Evolutionary conservation across 2,888 invertebrate genomes (phyloP).

Genomic region (Agrochola litura): DNA sequence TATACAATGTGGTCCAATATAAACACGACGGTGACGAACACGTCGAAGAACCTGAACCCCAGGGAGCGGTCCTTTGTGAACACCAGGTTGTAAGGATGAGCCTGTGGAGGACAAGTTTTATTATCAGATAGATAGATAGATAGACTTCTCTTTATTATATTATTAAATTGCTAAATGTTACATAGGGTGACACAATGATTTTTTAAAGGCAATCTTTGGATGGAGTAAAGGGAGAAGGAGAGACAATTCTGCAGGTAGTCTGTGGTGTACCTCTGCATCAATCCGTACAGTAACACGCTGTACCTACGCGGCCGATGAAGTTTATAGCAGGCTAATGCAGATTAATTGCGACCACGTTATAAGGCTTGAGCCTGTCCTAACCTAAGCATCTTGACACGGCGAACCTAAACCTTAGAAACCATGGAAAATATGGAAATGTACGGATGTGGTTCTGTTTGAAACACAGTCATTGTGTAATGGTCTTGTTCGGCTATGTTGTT

Average conservation of each 20-base stretch:
- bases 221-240: not conserved
- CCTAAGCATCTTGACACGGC: too few relatives aligned
- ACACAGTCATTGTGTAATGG: not conserved
- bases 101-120: constrained; percentile 63
- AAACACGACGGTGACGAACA: constrained; percentile 75
- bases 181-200: not conserved
- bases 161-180: too few relatives aligned
- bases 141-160: too few relatives aligned
- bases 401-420: too few relatives aligned
- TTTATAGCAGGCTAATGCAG: too few relatives aligned
- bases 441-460: too few relatives aligned
- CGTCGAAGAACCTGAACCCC: constrained; percentile 80
- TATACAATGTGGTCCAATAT: constrained; percentile 79
- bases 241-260: not conserved
- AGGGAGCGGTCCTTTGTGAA: constrained; percentile 70
- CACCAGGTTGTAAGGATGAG: constrained; percentile 81
- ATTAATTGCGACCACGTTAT: too few relatives aligned
- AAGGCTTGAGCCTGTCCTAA: too few relatives aligned
- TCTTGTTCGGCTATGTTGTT: not conserved
- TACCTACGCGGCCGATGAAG: too few relatives aligned
- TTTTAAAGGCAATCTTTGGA: not conserved
- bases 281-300: too few relatives aligned
- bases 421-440: too few relatives aligned
- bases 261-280: not conserved
- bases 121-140: not conserved